phyloP scores from a whole-genome alignment of 2,113 vertebrate genomes.

The Peromyscus polionotus region DNA sequence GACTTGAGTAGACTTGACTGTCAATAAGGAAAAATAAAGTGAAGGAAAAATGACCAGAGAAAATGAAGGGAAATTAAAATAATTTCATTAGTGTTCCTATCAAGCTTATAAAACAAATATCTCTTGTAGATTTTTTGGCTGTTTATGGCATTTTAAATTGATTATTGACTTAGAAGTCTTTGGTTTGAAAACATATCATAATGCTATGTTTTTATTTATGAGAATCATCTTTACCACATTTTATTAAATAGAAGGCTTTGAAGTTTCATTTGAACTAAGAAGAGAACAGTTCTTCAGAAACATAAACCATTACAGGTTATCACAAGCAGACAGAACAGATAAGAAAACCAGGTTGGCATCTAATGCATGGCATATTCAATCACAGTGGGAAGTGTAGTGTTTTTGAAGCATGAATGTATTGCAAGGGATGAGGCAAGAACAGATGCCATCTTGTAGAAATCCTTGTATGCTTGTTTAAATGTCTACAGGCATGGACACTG shows the following conservation, averaged over 20 bases:
- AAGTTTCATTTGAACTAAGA: background rate
- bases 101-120: background rate
- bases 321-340: background rate
- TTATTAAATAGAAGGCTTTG: background rate
- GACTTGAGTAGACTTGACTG: background rate
- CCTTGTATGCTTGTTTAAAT: background rate
- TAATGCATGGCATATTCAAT: background rate
- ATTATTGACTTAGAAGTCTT: background rate
- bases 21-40: slow-evolving; percentile 7
- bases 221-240: background rate
- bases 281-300: background rate
- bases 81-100: background rate
- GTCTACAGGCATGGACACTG: background rate
- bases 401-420: background rate
- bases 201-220: background rate
- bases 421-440: background rate
- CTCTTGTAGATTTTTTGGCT: background rate
- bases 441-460: background rate
- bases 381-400: background rate
- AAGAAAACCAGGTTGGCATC: background rate
- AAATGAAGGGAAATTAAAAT: slow-evolving; percentile 7
- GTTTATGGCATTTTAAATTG: background rate
- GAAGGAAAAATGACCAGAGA: background rate
- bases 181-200: background rate
- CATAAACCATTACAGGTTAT: background rate